Evolutionary conservation across 2,888 invertebrate genomes (phyloP).

Genomic region (Tipula lateralis): DNA sequence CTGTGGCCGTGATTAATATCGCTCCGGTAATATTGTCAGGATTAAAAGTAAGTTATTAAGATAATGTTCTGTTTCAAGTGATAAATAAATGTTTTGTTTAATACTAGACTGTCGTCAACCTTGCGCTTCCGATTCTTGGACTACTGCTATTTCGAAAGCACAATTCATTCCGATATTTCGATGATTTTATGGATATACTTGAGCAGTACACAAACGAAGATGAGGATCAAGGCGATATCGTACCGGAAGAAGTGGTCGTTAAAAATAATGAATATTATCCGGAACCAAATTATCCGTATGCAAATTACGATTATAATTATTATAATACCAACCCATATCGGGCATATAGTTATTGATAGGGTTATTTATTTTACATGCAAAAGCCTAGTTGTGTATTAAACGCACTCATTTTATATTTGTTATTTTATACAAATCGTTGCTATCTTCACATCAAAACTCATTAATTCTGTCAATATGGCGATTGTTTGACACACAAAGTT

Average conservation of each 20-base stretch:
- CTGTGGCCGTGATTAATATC: background rate
- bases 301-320: background rate
- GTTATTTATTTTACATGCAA: background rate
- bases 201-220: background rate
- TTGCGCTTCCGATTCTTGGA: background rate
- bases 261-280: background rate
- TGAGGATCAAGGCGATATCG: background rate
- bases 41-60: background rate
- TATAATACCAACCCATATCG: background rate
- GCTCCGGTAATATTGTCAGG: background rate
- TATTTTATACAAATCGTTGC: background rate
- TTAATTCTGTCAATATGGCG: slow-evolving; percentile 27
- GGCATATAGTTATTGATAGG: background rate
- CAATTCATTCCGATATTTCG: background rate
- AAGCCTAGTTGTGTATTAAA: background rate
- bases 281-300: background rate
- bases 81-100: background rate
- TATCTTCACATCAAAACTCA: background rate
- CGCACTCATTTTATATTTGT: background rate
- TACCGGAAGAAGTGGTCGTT: background rate
- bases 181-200: background rate
- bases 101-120: background rate
- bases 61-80: background rate
- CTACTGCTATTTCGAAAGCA: background rate
- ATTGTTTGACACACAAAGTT: background rate